These are phyloP conservation scores for Grammomys dolichurus DNA, from an alignment of 2,113 vertebrate species.

Conservation along the genomic window DNA sequence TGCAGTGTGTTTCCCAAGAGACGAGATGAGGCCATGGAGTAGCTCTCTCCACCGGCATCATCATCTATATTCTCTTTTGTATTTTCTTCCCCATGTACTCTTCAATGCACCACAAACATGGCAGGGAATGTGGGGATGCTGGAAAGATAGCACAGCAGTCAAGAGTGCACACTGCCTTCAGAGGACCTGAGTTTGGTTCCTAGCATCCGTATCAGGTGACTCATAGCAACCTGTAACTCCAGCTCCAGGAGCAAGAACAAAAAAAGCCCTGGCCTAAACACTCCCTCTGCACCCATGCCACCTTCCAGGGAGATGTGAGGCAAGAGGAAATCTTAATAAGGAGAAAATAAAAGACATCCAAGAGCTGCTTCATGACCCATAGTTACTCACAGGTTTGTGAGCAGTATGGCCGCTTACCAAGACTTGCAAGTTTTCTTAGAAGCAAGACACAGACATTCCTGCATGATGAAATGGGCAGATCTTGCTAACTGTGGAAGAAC, in stretches of 20 bases:
- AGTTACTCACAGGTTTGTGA: conserved; percentile 6
- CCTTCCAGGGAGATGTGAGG: conserved; percentile 2
- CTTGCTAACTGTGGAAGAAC: conserved; percentile 7
- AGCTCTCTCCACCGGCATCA: background rate
- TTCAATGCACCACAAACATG: background rate
- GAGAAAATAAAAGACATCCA: background rate
- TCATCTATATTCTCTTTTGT: background rate
- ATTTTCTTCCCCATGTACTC: background rate
- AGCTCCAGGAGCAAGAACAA: background rate
- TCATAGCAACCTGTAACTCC: background rate
- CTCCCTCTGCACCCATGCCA: background rate
- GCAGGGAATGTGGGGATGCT: background rate
- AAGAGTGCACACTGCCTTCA: background rate
- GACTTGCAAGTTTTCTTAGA: conserved; percentile 18
- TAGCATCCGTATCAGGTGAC: background rate
- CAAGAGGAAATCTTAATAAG: background rate
- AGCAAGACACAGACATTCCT: conserved; percentile 51
- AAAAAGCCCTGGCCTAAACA: background rate
- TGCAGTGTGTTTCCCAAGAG: background rate
- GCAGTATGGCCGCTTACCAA: background rate
- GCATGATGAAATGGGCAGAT: background rate
- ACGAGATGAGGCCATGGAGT: background rate
- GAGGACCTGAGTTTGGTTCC: background rate
- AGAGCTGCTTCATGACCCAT: background rate
- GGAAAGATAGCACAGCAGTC: background rate